Percentiles rank a stretch among this genome's conserved stretches.
phyloP scores from a whole-genome alignment of 2,888 invertebrate genomes.

The Nezara viridula region DNA sequence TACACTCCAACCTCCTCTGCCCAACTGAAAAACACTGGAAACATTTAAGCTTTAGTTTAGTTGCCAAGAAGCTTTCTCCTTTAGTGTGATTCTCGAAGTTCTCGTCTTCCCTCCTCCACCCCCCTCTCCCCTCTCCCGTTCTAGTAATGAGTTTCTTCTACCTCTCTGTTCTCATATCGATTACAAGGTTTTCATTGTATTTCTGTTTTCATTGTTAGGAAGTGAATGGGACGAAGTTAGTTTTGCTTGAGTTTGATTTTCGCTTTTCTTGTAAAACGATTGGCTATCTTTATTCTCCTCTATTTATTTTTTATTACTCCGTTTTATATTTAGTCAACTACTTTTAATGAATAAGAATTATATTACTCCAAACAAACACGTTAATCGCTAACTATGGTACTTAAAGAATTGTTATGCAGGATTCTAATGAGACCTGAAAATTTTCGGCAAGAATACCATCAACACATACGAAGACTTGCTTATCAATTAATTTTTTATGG shows the following conservation, averaged over 20 bases:
- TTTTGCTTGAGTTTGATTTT: neutral
- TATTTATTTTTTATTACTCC: neutral
- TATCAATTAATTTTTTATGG: no score
- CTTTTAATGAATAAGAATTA: no score
- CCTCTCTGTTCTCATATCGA: slow-evolving; percentile 18
- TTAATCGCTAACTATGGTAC: no score
- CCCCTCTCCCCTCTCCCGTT: no score
- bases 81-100: slow-evolving; percentile 22
- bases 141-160: slow-evolving; percentile 33
- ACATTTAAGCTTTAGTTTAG: slow-evolving; percentile 31
- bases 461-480: no score
- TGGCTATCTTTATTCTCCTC: neutral
- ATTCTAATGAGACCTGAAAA: no score
- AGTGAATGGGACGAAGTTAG: neutral
- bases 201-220: neutral
- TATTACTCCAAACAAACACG: no score
- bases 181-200: slow-evolving; percentile 24
- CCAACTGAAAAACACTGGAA: slow-evolving; percentile 6
- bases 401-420: no score
- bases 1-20: neutral
- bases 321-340: no score
- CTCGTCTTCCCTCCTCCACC: neutral
- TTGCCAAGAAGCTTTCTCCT: slow-evolving; percentile 18
- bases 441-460: no score
- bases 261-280: neutral